Conservation (phyloP, 2,113 vertebrate species). For the Crotalus viridis region DNA sequence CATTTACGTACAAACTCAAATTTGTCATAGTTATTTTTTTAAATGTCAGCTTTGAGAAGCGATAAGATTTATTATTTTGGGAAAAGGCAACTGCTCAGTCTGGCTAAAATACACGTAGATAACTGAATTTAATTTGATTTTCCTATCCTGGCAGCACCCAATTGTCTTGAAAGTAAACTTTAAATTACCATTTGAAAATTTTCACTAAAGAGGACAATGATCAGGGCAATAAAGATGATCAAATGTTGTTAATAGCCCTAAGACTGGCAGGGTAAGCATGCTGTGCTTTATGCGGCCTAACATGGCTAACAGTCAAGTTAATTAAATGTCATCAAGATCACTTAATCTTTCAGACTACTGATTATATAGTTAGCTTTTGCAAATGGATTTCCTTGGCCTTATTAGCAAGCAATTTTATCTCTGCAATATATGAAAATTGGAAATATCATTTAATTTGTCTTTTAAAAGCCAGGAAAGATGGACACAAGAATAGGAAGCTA, state of each 20-base stretch:
- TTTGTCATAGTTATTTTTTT: neutral
- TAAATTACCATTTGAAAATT: conserved; percentile 10
- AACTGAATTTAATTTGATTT: conserved; percentile 7
- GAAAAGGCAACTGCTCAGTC: neutral
- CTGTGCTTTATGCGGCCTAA: neutral
- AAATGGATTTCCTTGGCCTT: neutral
- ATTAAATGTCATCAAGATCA: conserved; percentile 4
- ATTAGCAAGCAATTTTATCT: neutral
- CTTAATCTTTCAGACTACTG: neutral
- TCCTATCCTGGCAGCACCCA: neutral
- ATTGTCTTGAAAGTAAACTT: neutral
- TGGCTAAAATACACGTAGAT: neutral
- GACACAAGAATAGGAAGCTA: neutral
- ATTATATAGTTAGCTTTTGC: neutral
- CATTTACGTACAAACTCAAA: conserved; percentile 15
- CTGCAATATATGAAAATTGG: neutral
- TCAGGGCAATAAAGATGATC: conserved; percentile 1
- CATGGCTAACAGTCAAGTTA: conserved; percentile 4
- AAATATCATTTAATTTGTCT: neutral
- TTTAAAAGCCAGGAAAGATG: neutral
- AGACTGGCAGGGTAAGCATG: neutral
- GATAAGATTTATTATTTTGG: neutral
- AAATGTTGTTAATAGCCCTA: neutral
- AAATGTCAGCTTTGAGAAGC: neutral
- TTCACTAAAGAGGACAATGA: neutral